phyloP scores from a whole-genome alignment of 2,113 vertebrate species.

The Mormoops blainvillei region DNA sequence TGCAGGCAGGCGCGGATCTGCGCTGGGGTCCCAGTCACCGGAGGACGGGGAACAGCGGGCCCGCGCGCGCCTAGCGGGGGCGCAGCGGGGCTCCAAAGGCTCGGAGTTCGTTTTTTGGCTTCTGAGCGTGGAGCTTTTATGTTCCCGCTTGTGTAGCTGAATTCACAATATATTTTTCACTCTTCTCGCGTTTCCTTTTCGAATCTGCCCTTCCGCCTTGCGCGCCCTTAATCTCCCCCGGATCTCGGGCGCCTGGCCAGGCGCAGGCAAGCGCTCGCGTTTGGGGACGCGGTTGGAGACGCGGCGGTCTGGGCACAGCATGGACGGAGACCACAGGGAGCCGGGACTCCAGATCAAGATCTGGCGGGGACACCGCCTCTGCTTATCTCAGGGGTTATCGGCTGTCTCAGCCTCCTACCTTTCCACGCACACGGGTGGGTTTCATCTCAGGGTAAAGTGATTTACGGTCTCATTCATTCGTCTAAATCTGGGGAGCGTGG shows the following conservation, averaged over 20 bases:
- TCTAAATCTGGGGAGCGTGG: not conserved
- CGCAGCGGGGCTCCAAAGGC: not conserved
- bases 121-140: not conserved
- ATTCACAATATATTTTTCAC: not conserved
- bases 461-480: not conserved
- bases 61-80: not conserved
- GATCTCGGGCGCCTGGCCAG: not conserved
- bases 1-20: too few relatives aligned
- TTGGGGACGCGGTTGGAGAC: not conserved
- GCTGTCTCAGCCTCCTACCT: not conserved
- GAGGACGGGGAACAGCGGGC: not conserved
- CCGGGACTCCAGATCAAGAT: not conserved
- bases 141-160: not conserved
- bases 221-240: not conserved
- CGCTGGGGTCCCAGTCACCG: not conserved
- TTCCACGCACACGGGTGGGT: not conserved
- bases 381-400: not conserved
- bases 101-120: not conserved
- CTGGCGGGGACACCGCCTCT: accelerated
- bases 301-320: accelerated
- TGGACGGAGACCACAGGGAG: not conserved
- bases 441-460: not conserved
- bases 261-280: not conserved
- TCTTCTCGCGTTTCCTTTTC: not conserved
- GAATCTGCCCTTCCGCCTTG: not conserved